Percentiles rank a stretch among this genome's conserved stretches.
These are phyloP conservation scores for Teleogryllus oceanicus DNA, from an alignment of 2,888 invertebrate species.

Conservation along the genomic window DNA sequence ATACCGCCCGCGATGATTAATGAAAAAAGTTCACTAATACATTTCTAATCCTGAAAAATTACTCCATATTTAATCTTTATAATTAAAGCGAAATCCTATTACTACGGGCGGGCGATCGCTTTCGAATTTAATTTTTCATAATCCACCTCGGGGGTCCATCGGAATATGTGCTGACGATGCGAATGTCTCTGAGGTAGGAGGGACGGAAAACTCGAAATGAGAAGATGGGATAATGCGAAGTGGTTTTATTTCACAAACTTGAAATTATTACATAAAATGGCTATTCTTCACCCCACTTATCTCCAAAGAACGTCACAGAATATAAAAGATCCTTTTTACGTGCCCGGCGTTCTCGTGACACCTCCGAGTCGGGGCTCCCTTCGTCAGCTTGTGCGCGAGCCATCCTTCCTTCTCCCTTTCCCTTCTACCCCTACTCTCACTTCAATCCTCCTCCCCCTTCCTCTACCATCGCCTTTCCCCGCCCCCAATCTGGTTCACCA, in stretches of 20 bases:
- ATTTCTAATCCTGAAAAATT: constrained; percentile 10
- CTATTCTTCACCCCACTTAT: constrained; percentile 9
- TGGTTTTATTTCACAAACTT: constrained; percentile 18
- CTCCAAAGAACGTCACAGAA: not conserved
- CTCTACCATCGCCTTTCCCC: not conserved
- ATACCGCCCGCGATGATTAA: not conserved
- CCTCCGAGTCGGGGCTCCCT: not conserved
- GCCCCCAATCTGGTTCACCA: constrained; percentile 9
- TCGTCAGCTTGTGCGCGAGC: not conserved
- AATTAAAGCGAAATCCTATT: constrained; percentile 18
- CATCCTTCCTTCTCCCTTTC: not conserved
- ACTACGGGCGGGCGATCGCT: not conserved
- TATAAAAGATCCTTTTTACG: constrained; percentile 18
- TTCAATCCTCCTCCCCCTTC: not conserved
- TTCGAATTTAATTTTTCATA: constrained; percentile 18
- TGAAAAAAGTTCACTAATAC: constrained; percentile 18
- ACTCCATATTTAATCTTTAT: constrained; percentile 18
- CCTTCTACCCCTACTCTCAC: not conserved
- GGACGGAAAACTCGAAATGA: constrained; percentile 7
- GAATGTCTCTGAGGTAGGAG: not conserved
- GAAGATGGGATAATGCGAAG: constrained; percentile 18
- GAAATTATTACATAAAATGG: constrained; percentile 7
- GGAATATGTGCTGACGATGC: not conserved
- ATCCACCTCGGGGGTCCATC: not conserved
- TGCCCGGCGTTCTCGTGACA: not conserved